These are phyloP conservation scores for Fregetta grallaria DNA, from an alignment of 2,113 vertebrate genomes.

Conservation along the genomic window DNA sequence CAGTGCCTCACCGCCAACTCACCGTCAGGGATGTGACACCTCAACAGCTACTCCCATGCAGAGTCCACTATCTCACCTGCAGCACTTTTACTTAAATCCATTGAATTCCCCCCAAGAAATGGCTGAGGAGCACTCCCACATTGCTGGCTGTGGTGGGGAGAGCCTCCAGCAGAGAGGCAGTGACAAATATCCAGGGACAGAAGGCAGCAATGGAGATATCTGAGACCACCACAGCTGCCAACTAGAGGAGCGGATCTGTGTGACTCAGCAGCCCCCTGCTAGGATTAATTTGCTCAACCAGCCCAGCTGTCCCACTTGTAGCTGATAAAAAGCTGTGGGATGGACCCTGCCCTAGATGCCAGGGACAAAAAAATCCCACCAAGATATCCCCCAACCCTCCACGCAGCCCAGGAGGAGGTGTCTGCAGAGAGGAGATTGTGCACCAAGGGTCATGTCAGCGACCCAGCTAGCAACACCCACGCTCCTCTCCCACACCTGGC, in stretches of 20 bases:
- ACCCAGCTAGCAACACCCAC: not conserved
- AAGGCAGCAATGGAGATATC: not conserved
- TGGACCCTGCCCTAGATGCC: not conserved
- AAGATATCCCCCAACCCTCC: not conserved
- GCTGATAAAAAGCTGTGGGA: not conserved
- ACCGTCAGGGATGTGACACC: not conserved
- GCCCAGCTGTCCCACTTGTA: not conserved
- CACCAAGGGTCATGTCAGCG: not conserved
- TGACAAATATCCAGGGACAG: fast-evolving
- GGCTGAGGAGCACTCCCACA: not conserved
- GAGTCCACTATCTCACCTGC: not conserved
- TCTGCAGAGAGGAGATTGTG: fast-evolving
- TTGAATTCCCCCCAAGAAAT: not conserved
- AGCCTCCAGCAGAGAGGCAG: not conserved
- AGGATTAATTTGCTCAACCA: not conserved
- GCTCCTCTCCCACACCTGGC: not conserved
- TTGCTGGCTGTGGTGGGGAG: not conserved
- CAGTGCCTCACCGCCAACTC: not conserved
- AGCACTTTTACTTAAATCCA: not conserved
- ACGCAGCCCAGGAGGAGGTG: fast-evolving
- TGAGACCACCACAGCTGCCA: not conserved
- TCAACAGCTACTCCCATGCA: not conserved
- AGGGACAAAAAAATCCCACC: not conserved
- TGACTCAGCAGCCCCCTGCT: not conserved
- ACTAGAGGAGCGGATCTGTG: not conserved